These are phyloP conservation scores for Gallinago media DNA, from an alignment of 2,113 vertebrate genomes.

Conservation along the genomic window DNA sequence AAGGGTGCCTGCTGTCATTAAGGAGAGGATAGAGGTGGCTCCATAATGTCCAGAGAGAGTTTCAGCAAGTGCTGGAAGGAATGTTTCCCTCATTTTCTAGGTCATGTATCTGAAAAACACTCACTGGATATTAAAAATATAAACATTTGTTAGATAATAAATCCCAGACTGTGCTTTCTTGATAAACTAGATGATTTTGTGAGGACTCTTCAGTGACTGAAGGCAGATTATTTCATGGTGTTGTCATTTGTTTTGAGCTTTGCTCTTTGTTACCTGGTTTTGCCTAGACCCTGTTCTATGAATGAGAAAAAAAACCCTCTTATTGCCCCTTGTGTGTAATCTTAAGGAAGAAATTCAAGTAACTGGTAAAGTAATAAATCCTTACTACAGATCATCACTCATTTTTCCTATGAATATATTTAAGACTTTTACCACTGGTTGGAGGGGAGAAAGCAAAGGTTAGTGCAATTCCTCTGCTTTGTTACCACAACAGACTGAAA, in stretches of 20 bases:
- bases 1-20: background rate
- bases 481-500: constrained; percentile 9
- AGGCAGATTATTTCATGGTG: constrained; percentile 17
- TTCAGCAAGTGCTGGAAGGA: background rate
- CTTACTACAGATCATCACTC: constrained; percentile 35
- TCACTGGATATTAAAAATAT: constrained; percentile 33
- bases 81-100: constrained; percentile 26
- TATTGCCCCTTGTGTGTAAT: background rate
- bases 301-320: background rate
- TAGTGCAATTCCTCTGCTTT: background rate
- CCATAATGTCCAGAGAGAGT: background rate
- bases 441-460: background rate
- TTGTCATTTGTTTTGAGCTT: background rate
- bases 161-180: constrained; percentile 9
- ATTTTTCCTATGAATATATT: background rate
- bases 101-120: constrained; percentile 16
- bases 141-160: constrained; percentile 54
- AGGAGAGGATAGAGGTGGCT: background rate
- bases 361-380: constrained; percentile 50
- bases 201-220: background rate
- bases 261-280: constrained; percentile 25
- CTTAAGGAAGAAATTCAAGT: constrained; percentile 44
- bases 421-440: background rate
- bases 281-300: background rate
- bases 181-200: constrained; percentile 21